Conservation (phyloP, 1,140 invertebrate genomes). For the Saccostrea glomerata region DNA sequence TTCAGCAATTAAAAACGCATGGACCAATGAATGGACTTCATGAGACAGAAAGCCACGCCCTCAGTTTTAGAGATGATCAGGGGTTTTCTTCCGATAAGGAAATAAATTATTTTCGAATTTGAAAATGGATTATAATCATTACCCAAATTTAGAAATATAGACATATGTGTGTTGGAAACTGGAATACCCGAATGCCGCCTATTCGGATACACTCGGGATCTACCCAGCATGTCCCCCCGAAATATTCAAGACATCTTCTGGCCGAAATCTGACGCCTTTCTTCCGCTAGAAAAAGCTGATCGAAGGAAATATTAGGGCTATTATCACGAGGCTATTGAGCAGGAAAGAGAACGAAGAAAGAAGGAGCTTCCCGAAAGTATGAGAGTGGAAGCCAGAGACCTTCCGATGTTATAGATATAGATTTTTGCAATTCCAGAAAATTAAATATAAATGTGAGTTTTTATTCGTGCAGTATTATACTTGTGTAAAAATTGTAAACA, state of each 20-base stretch:
- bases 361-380: too few relatives aligned
- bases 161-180: conserved; percentile 63
- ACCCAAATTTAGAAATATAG: background rate
- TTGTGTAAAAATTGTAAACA: background rate
- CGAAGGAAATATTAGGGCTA: too few relatives aligned
- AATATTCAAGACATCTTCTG: conserved; percentile 70
- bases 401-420: conserved; percentile 50
- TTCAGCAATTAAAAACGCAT: conserved; percentile 54
- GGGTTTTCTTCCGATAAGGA: too few relatives aligned
- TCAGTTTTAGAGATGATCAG: too few relatives aligned
- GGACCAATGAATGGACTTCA: conserved; percentile 70
- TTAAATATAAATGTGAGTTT: background rate
- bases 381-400: conserved; percentile 53
- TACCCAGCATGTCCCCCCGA: conserved; percentile 69
- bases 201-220: conserved; percentile 70
- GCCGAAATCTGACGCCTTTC: conserved; percentile 69
- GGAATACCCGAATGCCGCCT: conserved; percentile 66
- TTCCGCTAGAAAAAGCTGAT: too few relatives aligned
- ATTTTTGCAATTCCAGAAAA: background rate
- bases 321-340: too few relatives aligned
- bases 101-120: too few relatives aligned
- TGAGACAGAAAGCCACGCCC: conserved; percentile 46
- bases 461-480: background rate
- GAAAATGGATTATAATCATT: too few relatives aligned
- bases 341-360: too few relatives aligned